Evolutionary conservation across 23 tunicate genomes (phyloP).

Genomic region (Styela plicata): DNA sequence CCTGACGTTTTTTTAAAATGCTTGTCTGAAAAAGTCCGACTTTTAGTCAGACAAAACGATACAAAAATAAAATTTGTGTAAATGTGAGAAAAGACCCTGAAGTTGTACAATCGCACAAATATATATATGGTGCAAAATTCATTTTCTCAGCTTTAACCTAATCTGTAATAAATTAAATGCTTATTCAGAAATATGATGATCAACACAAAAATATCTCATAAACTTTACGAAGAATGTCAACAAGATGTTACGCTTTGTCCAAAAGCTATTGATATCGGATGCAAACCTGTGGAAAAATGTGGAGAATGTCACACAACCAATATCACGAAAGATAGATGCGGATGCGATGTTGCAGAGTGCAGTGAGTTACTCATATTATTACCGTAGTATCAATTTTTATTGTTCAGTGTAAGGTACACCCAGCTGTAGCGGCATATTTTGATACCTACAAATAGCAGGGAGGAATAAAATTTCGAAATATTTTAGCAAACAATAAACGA

Average conservation of each 20-base stretch:
- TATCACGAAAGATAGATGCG: constrained; percentile 37
- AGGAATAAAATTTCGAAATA: not conserved
- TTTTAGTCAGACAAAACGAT: too few species aligned
- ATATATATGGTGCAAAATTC: too few species aligned
- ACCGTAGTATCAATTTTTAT: too few species aligned
- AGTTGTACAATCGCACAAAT: too few species aligned
- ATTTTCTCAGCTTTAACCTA: too few species aligned
- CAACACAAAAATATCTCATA: constrained; percentile 16
- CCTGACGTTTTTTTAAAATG: too few species aligned
- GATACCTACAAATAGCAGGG: not conserved
- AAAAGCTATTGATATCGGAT: constrained; percentile 37
- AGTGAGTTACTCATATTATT: too few species aligned
- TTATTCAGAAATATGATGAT: constrained; percentile 32
- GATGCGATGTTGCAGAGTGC: constrained; percentile 46
- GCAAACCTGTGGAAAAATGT: constrained; percentile 38
- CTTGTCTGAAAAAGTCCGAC: too few species aligned
- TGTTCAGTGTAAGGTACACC: not conserved
- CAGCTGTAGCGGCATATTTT: not conserved
- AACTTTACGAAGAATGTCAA: constrained; percentile 47
- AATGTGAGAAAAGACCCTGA: too few species aligned
- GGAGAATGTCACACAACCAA: constrained; percentile 44
- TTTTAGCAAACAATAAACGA: too few species aligned
- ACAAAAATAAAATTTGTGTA: too few species aligned
- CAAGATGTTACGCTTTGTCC: constrained; percentile 46
- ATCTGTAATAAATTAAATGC: too few species aligned